Evolutionary conservation across 2,888 invertebrate genomes (phyloP).

Genomic region (Lycocerus yunnanus): DNA sequence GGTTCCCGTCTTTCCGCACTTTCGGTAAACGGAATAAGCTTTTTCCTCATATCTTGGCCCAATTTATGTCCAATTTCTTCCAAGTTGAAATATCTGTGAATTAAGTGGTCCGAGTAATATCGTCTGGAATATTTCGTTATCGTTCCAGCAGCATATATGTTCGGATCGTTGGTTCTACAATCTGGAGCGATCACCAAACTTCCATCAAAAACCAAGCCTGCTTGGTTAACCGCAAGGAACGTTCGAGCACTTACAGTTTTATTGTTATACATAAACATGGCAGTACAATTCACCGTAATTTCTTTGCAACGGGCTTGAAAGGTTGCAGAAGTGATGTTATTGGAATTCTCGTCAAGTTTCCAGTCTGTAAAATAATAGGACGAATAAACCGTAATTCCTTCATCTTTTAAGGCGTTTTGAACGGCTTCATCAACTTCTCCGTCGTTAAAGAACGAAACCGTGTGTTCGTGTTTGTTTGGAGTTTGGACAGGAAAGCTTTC

Average conservation of each 20-base stretch:
- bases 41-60: conserved; percentile 34
- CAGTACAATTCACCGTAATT: conserved; percentile 59
- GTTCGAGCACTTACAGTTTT: conserved; percentile 57
- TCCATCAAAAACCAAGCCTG: conserved; percentile 64
- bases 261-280: conserved; percentile 63
- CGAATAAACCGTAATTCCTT: conserved; percentile 57
- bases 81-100: conserved; percentile 63
- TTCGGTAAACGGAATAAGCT: conserved; percentile 25
- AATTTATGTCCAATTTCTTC: conserved; percentile 69
- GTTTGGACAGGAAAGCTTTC: conserved; percentile 58
- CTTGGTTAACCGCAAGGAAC: conserved; percentile 60
- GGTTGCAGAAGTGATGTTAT: conserved; percentile 40
- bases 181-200: conserved; percentile 65
- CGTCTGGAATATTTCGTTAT: conserved; percentile 66
- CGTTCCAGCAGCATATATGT: conserved; percentile 69
- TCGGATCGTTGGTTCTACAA: conserved; percentile 68
- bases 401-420: conserved; percentile 43
- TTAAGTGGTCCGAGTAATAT: conserved; percentile 59
- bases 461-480: conserved; percentile 35
- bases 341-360: conserved; percentile 49
- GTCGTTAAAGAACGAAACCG: conserved; percentile 46
- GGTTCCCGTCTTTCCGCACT: conserved; percentile 10
- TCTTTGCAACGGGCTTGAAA: conserved; percentile 58
- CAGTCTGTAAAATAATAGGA: conserved; percentile 63
- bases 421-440: conserved; percentile 61